Percentiles rank a stretch among this genome's conserved stretches.
Evolutionary conservation across 30 jellyfish, hydroid and myxozoan species (phyloP).

Genomic region (Aurelia aurita): DNA sequence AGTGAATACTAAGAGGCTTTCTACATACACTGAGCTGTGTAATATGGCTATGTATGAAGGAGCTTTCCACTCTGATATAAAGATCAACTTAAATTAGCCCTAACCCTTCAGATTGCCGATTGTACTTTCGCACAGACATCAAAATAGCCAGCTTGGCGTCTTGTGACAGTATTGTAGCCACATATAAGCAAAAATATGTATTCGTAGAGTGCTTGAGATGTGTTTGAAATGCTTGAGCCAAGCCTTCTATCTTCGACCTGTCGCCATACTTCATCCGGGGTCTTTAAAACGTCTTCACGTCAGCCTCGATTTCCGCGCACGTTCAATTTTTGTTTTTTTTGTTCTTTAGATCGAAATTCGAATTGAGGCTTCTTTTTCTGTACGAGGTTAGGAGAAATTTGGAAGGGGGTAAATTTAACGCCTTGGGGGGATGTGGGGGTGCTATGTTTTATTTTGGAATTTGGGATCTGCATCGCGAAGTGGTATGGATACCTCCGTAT

Average conservation of each 20-base stretch:
- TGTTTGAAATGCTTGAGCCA: constrained; percentile 39
- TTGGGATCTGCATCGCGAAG: too few relatives aligned
- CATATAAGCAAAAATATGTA: constrained; percentile 41
- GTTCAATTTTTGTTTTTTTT: not conserved
- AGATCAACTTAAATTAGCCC: constrained; percentile 46
- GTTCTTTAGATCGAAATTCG: not conserved
- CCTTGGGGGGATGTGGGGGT: too few relatives aligned
- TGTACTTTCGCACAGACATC: constrained; percentile 90
- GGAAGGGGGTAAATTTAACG: too few relatives aligned
- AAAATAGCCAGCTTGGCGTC: constrained; percentile 90
- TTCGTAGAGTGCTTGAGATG: constrained; percentile 2
- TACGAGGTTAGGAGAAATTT: too few relatives aligned
- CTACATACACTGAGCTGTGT: too few relatives aligned
- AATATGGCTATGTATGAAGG: too few relatives aligned
- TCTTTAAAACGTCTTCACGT: constrained; percentile 54
- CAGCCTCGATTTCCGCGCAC: constrained; percentile 38
- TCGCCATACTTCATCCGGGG: constrained; percentile 92
- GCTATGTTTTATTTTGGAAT: too few relatives aligned
- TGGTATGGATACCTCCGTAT: too few relatives aligned
- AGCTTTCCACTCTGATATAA: not conserved
- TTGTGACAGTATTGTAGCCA: constrained; percentile 47
- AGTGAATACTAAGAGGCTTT: too few relatives aligned
- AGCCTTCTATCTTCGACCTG: constrained; percentile 67
- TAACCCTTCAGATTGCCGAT: constrained; percentile 87
- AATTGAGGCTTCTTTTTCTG: not conserved